Base-by-base conservation (phyloP, 2,797 vertebrate genomes). In the Chlorospingus flavigularis region DNA sequence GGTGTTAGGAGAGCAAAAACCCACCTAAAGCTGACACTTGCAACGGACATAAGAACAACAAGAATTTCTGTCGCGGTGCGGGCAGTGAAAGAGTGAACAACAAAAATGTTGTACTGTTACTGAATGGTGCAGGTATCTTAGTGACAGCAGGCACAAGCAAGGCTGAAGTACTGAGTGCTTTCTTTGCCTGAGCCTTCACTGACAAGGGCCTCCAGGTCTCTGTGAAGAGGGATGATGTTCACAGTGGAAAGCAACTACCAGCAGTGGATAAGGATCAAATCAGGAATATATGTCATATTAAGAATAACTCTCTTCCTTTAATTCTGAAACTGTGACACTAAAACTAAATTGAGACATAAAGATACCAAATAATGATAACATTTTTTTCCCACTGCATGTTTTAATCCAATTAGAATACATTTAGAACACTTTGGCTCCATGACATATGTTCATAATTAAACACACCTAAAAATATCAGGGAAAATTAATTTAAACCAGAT, bases 51-150 rank as follows among this genome's bases (percentile, higher is more conserved):
- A 42, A 50, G 33, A 62, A 14, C 33, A 79, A 72, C 6, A 75
- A 23, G 37, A 83, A 54, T 73, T 83, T 70, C 43, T 65, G 3
- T 23, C 11, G 1, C 0, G 0, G 23, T 10, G 23, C 0, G 2
- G 39, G 47, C 1, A 84, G 26, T 4, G 14, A 57, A 91, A 65
- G 13, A 15, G 17, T 4, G 16, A 86, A 33, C 4, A 58, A 47
- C 2, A 1, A 50, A 74, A 83, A 75, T 12, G 14, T 13, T 3
- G 9, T 13, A 21, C 10, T 35, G 12, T 23, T 54, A 39, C 35
- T 40, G 60, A 73, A 33, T 3, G 66, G 39, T 9, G 14, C 20
- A 39, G 20, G 20, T 48, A 28, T 60, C 77, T 88, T 26, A 55
- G 53, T 55, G 68, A 86, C 17, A 93, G 53, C 24, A 86, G 37